A percentile compares a stretch with the other conserved stretches of the same genome.
Conservation (phyloP, 30 jellyfish, hydroid and myxozoan species). For the Mastigias papua region DNA sequence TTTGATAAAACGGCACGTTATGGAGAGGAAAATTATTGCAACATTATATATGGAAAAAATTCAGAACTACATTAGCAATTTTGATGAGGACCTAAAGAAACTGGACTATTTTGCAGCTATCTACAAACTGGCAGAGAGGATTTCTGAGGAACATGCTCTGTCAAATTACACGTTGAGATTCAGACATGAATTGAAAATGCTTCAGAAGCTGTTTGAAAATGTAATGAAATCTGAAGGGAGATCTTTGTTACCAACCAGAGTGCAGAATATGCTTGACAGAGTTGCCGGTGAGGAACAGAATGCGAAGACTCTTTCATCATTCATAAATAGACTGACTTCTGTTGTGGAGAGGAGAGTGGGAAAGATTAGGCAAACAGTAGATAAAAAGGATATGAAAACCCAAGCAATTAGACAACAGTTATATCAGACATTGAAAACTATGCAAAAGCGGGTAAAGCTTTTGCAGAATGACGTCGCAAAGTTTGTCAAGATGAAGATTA, state of each 20-base stretch:
- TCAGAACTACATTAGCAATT: background rate
- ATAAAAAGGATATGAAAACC: background rate
- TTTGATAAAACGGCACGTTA: conserved; percentile 7
- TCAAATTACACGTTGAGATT: background rate
- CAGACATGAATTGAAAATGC: background rate
- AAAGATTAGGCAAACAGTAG: background rate
- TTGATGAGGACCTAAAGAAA: background rate
- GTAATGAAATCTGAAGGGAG: background rate
- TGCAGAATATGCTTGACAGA: no score
- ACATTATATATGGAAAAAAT: background rate
- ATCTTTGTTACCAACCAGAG: no score
- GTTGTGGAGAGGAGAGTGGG: background rate
- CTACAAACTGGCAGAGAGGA: background rate
- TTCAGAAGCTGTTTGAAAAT: background rate
- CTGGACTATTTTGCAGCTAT: conserved; percentile 17
- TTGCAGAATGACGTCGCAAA: background rate
- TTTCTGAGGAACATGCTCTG: background rate
- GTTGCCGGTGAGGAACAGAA: no score
- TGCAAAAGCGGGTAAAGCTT: background rate
- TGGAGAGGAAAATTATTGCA: background rate
- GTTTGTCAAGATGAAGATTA: background rate
- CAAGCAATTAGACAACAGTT: background rate
- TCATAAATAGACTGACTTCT: background rate
- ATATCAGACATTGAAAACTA: background rate
- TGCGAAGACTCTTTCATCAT: background rate